Base-by-base conservation (phyloP, 2,797 vertebrate species). In the Melopsittacus undulatus region DNA sequence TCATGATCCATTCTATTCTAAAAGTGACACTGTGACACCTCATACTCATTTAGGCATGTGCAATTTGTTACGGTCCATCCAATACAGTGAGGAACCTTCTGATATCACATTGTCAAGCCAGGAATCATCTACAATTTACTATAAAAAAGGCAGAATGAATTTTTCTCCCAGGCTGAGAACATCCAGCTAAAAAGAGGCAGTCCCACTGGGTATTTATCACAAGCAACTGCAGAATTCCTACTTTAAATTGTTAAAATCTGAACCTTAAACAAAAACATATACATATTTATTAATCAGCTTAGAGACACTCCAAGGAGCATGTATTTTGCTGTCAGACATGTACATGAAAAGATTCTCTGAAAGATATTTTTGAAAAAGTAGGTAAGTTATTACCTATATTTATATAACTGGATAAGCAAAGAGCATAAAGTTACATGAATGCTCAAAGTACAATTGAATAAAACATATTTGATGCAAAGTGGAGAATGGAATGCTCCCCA, bases 1-100 rank as follows among this genome's bases (percentile, higher is more conserved):
- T 96, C 92, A 87, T 42, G 45, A 79, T 67, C 38, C 54, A 88
- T 90, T 94, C 74, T 43, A 90, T 56, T 94, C 83, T 76, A 48
- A 45, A 92, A 94, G 54, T 76, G 67, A 83, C 46, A 86, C 13
- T 32, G 34, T 86, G 93, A 92, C 77, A 88, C 59, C 92, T 95
- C 70, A 56, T 67, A 84, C 54, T 89, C 63, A 94, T 95, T 89
- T 89, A 94, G 63, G 43, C 0, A 0, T 70, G 36, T 51, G 64
- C 56, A 68, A 87, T 82, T 87, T 61, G 85, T 82, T 73, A n/a
- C 21, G 62, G 36, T 91, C 81, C 51, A 52, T 92, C 52, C 61
- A 87, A 52, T 40, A 73, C 46, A 92, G 64, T 5, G 3, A 90
- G 51, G 29, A 93, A 73, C 64, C 61, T 92, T 92, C 63, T 74